Base-by-base conservation (phyloP, 2,888 invertebrate species). In the Cabera pusaria region DNA sequence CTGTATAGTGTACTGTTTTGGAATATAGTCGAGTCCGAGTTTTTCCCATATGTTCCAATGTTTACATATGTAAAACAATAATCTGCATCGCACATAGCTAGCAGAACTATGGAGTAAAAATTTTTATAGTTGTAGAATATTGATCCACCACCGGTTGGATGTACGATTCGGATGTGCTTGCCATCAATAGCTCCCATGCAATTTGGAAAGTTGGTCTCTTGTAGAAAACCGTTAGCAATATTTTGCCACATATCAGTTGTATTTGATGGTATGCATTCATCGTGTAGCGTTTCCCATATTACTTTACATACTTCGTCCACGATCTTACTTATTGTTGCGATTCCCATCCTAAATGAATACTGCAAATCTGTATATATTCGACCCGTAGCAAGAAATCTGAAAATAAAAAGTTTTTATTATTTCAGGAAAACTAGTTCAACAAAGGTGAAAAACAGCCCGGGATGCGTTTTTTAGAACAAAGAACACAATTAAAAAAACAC, bases 251-350 rank as follows among this genome's bases (percentile, higher is more conserved):
- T 21, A 11, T 8, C 6, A 6, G 1, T 19, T 6, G 28, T 20
- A 6, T 11, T 11, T 11, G 6, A n/a, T 8, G 14, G 49, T 42
- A 51, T 46, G n/a, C n/a, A n/a, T n/a, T n/a, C n/a, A n/a, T n/a
- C n/a, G n/a, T n/a, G n/a, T n/a, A n/a, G n/a, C n/a, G n/a, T n/a
- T n/a, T n/a, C n/a, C n/a, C n/a, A n/a, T n/a, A n/a, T n/a, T n/a
- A n/a, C n/a, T n/a, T n/a, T n/a, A n/a, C n/a, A n/a, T n/a, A n/a
- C n/a, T n/a, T n/a, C n/a, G n/a, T n/a, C n/a, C n/a, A n/a, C n/a
- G n/a, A n/a, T n/a, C n/a, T n/a, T n/a, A n/a, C n/a, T n/a, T n/a
- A 72, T 62, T 32, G 68, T 72, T 34, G 61, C 34, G 6, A 47
- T 40, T 39, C 65, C 69, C 8, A 74, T 31, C 37, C 66, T 51